Percentiles rank a stretch among this genome's conserved stretches.
Evolutionary conservation across 1,140 invertebrate genomes (phyloP).

Genomic region (Oscheius sp.): DNA sequence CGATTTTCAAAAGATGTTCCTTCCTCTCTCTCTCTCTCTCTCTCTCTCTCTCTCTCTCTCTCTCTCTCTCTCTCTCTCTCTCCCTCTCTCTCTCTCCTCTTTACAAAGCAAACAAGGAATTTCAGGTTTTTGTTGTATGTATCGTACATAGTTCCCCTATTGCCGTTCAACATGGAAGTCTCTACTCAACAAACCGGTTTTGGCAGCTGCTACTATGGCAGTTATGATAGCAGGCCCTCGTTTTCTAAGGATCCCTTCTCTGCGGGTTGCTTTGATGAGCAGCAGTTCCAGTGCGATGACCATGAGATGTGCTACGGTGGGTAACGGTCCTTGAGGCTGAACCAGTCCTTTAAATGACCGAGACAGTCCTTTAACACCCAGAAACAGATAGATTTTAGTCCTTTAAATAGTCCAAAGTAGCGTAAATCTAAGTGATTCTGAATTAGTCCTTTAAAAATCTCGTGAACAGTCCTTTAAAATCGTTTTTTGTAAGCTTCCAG

Average conservation of each 20-base stretch:
- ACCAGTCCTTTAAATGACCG: no score
- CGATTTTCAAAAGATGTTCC: neutral
- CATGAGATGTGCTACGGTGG: neutral
- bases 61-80: no score
- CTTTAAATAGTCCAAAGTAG: neutral
- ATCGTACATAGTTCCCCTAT: neutral
- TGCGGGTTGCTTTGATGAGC: neutral
- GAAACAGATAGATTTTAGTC: neutral
- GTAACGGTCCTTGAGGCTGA: no score
- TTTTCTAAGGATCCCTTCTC: neutral
- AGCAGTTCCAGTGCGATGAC: neutral
- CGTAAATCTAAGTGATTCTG: neutral
- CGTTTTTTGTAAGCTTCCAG: neutral
- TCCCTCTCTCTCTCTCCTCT: no score
- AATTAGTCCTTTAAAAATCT: neutral
- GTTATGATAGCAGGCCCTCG: neutral
- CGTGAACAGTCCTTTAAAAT: neutral
- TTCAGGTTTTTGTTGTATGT: neutral
- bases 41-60: no score
- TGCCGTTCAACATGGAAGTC: neutral
- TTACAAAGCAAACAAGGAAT: no score
- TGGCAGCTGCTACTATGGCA: slow-evolving; percentile 1
- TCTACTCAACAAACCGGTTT: neutral
- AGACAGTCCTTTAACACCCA: neutral
- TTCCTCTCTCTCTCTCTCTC: no score